Evolutionary conservation across 2,888 invertebrate genomes (phyloP).

Genomic region (Camponotus fellah): DNA sequence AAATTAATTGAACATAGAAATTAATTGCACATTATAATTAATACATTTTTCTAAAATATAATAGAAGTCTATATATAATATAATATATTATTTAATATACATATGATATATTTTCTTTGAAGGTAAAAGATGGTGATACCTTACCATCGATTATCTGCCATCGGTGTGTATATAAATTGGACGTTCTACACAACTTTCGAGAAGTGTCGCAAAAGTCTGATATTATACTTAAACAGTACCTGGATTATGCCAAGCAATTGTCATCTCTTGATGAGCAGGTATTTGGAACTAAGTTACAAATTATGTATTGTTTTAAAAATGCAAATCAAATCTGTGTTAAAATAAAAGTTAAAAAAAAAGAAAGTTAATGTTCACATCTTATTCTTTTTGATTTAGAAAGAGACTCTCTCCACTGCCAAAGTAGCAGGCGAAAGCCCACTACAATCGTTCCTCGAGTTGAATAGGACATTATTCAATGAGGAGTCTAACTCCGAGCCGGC

Average conservation of each 20-base stretch:
- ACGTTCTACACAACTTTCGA: slow-evolving; percentile 92
- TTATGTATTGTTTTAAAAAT: background rate
- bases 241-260: slow-evolving; percentile 90
- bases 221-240: slow-evolving; percentile 91
- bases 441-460: slow-evolving; percentile 83
- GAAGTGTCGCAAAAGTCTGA: slow-evolving; percentile 92
- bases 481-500: slow-evolving; percentile 82
- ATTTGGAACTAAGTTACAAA: slow-evolving; percentile 57
- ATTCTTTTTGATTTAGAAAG: slow-evolving; percentile 74
- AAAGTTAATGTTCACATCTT: background rate
- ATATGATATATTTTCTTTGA: slow-evolving; percentile 78
- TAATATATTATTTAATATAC: background rate
- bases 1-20: background rate
- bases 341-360: background rate
- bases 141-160: slow-evolving; percentile 93
- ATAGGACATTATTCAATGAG: slow-evolving; percentile 83
- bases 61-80: background rate
- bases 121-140: slow-evolving; percentile 92
- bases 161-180: slow-evolving; percentile 92
- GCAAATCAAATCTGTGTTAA: background rate
- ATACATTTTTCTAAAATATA: background rate
- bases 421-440: slow-evolving; percentile 81
- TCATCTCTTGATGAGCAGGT: slow-evolving; percentile 89
- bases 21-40: background rate
- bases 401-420: slow-evolving; percentile 85